phyloP scores from a whole-genome alignment of 2,888 invertebrate genomes.

The Criorhina ranunculi region DNA sequence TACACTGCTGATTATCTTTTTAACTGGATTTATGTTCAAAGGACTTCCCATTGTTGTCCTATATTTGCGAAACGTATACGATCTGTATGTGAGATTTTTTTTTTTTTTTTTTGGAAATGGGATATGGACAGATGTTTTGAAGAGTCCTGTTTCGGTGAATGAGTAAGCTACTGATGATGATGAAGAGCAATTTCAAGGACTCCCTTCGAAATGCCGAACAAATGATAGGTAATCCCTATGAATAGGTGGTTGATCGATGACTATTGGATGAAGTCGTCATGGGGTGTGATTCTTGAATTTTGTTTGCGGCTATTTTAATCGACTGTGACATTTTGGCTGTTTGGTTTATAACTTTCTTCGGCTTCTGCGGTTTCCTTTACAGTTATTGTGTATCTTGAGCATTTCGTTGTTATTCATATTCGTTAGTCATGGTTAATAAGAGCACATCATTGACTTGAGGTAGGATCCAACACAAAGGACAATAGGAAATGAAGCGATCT shows the following conservation, averaged over 20 bases:
- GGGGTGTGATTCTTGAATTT: conserved; percentile 66
- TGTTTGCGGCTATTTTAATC: conserved; percentile 63
- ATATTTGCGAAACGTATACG: conserved; percentile 69
- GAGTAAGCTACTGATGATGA: conserved; percentile 52
- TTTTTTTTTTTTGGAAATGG: conserved; percentile 31
- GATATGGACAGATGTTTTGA: conserved; percentile 48
- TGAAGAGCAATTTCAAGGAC: conserved; percentile 50
- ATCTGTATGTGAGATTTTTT: conserved; percentile 33
- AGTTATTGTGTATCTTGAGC: neutral
- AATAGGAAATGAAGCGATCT: neutral
- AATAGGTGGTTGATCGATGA: conserved; percentile 64
- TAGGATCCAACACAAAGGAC: too few relatives aligned
- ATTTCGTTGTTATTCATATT: neutral
- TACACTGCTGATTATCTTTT: conserved; percentile 69
- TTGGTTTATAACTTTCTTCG: conserved; percentile 20
- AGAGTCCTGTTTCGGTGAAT: conserved; percentile 28
- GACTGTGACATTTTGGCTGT: conserved; percentile 55
- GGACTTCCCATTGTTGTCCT: conserved; percentile 62
- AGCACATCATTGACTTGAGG: too few relatives aligned
- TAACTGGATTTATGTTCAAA: conserved; percentile 55
- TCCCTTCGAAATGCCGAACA: conserved; percentile 65
- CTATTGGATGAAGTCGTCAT: conserved; percentile 70
- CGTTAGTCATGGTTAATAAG: neutral
- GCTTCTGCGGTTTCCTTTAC: conserved; percentile 40
- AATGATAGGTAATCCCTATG: conserved; percentile 48